phyloP scores from a whole-genome alignment of 1,140 invertebrate species.

The Diploscapter pachys region DNA sequence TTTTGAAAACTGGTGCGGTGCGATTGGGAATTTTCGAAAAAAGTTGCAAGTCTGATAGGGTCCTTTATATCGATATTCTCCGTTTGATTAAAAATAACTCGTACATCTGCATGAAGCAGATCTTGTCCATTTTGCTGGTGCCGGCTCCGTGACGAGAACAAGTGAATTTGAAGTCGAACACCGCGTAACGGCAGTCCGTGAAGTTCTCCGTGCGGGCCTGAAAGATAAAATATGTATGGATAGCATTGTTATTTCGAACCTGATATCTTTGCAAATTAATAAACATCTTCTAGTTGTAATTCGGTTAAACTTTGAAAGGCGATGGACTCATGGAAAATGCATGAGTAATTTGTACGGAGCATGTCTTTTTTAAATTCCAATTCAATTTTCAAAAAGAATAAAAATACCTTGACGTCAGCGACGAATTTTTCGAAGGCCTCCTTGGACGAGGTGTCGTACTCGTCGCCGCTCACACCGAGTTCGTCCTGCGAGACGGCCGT shows the following conservation, averaged over 20 bases:
- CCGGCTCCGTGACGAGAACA: conserved; percentile 54
- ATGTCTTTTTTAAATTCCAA: not conserved
- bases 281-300: not conserved
- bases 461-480: conserved; percentile 42
- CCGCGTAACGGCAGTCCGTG: conserved; percentile 56
- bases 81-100: conserved; percentile 4
- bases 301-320: not conserved
- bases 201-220: conserved; percentile 48
- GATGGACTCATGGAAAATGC: not conserved
- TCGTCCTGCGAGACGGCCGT: conserved; percentile 49
- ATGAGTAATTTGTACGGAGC: not conserved
- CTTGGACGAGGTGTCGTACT: conserved; percentile 59
- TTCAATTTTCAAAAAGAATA: too few species aligned
- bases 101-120: conserved; percentile 54
- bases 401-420: conserved; percentile 48
- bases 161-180: conserved; percentile 59
- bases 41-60: too few species aligned
- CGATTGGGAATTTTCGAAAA: too few species aligned
- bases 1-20: too few species aligned
- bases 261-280: too few species aligned
- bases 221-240: not conserved
- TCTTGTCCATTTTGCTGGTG: conserved; percentile 59
- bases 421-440: conserved; percentile 57
- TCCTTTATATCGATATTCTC: too few species aligned
- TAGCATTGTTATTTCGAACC: too few species aligned